These are phyloP conservation scores for Ataeniobius toweri DNA, from an alignment of 2,797 vertebrate species.

Conservation along the genomic window DNA sequence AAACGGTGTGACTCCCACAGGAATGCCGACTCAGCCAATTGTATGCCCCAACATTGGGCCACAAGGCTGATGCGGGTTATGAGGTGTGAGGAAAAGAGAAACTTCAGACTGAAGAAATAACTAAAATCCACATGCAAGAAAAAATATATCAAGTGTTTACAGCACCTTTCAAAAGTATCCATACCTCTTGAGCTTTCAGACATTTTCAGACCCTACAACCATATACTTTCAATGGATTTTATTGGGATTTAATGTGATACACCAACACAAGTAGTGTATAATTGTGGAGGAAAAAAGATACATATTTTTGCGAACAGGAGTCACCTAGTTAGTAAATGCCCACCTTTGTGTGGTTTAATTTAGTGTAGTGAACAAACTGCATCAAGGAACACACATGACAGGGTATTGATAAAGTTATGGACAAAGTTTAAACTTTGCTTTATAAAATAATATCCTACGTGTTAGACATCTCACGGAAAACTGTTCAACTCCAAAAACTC, in stretches of 20 bases:
- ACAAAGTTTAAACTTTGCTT: not conserved
- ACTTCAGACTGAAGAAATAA: conserved; percentile 28
- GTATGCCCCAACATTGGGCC: conserved; percentile 48
- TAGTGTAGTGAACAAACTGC: not conserved
- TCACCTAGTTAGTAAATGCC: not conserved
- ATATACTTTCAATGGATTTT: not conserved
- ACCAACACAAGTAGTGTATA: not conserved
- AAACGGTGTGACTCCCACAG: conserved; percentile 67
- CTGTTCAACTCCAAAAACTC: not conserved
- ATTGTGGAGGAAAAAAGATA: too few species aligned
- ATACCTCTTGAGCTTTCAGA: not conserved
- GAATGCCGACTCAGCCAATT: conserved; percentile 72
- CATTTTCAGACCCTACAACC: not conserved
- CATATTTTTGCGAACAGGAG: not conserved
- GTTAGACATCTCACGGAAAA: not conserved
- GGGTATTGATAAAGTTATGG: not conserved
- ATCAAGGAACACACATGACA: not conserved
- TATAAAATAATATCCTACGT: not conserved
- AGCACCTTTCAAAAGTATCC: not conserved
- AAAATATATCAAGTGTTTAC: conserved; percentile 29
- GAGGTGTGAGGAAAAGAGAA: conserved; percentile 31
- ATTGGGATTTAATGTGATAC: not conserved
- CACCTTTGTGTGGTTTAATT: not conserved
- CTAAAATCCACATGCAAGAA: conserved; percentile 51
- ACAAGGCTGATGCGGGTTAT: conserved; percentile 35